Percentiles rank a stretch among this genome's conserved stretches.
Conservation (phyloP, 2,888 invertebrate species). For the Andrena bucephala region DNA sequence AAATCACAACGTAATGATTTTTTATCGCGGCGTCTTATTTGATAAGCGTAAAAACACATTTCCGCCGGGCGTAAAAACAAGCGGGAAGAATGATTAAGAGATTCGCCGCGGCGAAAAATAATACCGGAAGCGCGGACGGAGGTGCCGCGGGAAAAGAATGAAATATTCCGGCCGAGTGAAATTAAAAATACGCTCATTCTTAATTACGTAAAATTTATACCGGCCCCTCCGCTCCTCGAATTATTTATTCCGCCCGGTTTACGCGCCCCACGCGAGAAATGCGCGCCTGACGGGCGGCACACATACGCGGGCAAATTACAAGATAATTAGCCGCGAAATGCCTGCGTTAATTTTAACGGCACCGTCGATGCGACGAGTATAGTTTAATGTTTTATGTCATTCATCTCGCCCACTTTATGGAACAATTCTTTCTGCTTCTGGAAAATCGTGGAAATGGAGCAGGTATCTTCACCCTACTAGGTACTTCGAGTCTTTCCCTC, state of each 20-base stretch:
- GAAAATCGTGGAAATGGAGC: no score
- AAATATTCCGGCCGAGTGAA: constrained; percentile 47
- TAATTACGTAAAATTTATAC: constrained; percentile 41
- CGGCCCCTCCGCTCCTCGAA: constrained; percentile 3
- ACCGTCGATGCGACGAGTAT: not conserved
- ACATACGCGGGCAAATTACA: constrained; percentile 6
- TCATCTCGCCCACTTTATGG: no score
- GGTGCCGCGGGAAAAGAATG: constrained; percentile 25
- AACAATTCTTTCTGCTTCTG: no score
- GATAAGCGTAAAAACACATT: constrained; percentile 19
- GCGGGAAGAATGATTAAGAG: constrained; percentile 32
- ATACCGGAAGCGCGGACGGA: constrained; percentile 25
- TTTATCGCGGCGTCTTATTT: constrained; percentile 26
- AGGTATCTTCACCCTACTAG: no score
- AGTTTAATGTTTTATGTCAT: not conserved
- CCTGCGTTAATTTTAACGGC: constrained; percentile 37
- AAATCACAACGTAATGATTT: constrained; percentile 25
- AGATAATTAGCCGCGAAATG: constrained; percentile 40
- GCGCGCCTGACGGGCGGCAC: not conserved
- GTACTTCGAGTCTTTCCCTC: no score
- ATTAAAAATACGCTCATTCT: constrained; percentile 60
- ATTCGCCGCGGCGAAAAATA: constrained; percentile 44
- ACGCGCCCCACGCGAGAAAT: not conserved
- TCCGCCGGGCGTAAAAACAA: constrained; percentile 39
- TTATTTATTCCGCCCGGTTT: constrained; percentile 28